phyloP scores from a whole-genome alignment of 2,888 invertebrate genomes.

The Buathra laborator region DNA sequence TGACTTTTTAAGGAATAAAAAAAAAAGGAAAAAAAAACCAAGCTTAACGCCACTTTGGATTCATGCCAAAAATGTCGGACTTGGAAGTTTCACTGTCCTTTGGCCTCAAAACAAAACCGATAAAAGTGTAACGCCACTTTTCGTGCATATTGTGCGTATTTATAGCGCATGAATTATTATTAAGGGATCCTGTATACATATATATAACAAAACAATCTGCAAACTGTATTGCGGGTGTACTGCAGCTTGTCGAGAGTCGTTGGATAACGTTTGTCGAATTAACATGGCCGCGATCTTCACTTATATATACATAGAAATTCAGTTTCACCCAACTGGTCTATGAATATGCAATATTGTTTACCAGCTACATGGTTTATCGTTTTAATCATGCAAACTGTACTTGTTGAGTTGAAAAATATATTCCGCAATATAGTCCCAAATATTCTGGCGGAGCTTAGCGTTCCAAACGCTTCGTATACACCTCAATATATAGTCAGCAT shows the following conservation, averaged over 20 bases:
- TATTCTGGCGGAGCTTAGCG: not conserved
- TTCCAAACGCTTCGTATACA: not conserved
- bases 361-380: conserved; percentile 55
- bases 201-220: not conserved
- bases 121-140: conserved; percentile 14
- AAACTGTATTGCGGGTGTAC: conserved; percentile 34
- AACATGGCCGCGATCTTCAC: conserved; percentile 42
- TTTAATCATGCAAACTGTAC: conserved; percentile 38
- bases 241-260: conserved; percentile 37
- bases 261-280: conserved; percentile 55
- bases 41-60: not conserved
- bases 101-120: not conserved
- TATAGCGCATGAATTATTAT: conserved; percentile 55
- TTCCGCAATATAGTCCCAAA: conserved; percentile 10
- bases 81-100: not conserved
- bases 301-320: conserved; percentile 45
- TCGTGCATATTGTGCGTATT: conserved; percentile 25
- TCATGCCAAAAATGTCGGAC: not conserved
- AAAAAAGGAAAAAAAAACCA: not conserved
- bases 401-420: conserved; percentile 42
- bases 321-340: conserved; percentile 41
- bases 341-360: conserved; percentile 69
- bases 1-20: not conserved
- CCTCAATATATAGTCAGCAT: not conserved
- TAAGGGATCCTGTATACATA: conserved; percentile 15